Conservation (phyloP, 2,888 invertebrate genomes). For the Eulithis prunata region DNA sequence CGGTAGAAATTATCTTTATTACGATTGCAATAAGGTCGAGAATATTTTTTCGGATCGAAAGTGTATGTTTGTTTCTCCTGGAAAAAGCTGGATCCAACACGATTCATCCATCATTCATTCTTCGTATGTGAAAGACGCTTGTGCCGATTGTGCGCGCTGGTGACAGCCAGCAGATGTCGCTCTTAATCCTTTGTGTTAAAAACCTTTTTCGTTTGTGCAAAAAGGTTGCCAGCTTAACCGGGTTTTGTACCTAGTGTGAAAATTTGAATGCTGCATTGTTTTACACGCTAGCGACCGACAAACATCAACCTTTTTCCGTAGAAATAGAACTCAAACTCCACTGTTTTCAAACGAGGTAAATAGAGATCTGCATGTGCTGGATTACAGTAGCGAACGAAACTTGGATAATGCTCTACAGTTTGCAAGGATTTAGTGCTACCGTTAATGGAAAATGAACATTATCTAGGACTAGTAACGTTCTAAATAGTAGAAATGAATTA, state of each 20-base stretch:
- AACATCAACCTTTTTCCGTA: constrained; percentile 1
- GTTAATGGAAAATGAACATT: constrained; percentile 39
- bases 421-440: constrained; percentile 49
- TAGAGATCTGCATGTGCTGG: constrained; percentile 23
- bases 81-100: constrained; percentile 71
- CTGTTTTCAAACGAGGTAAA: constrained; percentile 1
- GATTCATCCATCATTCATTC: constrained; percentile 81
- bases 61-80: constrained; percentile 49
- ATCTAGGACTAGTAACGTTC: constrained; percentile 33
- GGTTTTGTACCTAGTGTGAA: constrained; percentile 55
- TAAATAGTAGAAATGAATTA: constrained; percentile 31
- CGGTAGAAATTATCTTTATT: constrained; percentile 15
- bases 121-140: constrained; percentile 75
- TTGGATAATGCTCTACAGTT: constrained; percentile 55
- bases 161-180: constrained; percentile 49
- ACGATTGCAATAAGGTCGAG: constrained; percentile 43
- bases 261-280: constrained; percentile 37
- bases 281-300: constrained; percentile 2
- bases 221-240: constrained; percentile 53
- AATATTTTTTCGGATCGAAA: constrained; percentile 37
- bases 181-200: constrained; percentile 58
- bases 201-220: constrained; percentile 58
- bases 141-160: constrained; percentile 72
- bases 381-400: constrained; percentile 56
- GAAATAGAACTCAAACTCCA: constrained; percentile 15